Evolutionary conservation across 2,113 vertebrate species (phyloP).

Genomic region (Pungitius pungitius): DNA sequence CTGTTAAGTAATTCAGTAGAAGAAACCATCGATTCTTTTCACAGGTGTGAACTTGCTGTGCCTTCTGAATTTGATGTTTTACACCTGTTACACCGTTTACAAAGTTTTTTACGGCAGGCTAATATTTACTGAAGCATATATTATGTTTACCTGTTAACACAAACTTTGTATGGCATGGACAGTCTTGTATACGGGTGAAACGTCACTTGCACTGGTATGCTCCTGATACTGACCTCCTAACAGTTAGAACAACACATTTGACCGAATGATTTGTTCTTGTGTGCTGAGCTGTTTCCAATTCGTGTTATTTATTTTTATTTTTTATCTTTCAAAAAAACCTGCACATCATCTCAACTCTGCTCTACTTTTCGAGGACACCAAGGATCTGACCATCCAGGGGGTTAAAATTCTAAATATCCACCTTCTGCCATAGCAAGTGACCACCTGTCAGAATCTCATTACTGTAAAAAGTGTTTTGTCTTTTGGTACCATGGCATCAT

Average conservation of each 20-base stretch:
- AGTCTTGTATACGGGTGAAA: constrained; percentile 46
- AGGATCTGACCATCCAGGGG: constrained; percentile 62
- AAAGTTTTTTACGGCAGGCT: background rate
- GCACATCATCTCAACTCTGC: constrained; percentile 37
- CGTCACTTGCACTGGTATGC: constrained; percentile 5
- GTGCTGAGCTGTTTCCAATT: constrained; percentile 28
- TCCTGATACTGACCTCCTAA: constrained; percentile 8
- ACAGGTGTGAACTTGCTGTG: constrained; percentile 4
- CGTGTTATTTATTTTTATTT: constrained; percentile 13
- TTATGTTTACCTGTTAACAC: constrained; percentile 22
- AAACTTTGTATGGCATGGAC: constrained; percentile 22
- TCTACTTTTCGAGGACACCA: constrained; percentile 55
- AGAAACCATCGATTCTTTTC: constrained; percentile 1
- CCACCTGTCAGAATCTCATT: constrained; percentile 38
- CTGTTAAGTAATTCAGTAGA: background rate
- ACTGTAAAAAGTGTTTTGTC: constrained; percentile 38
- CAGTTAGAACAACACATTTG: constrained; percentile 32
- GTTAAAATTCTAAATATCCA: constrained; percentile 62
- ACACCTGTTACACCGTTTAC: background rate
- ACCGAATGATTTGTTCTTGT: constrained; percentile 43
- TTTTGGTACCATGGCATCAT: constrained; percentile 62
- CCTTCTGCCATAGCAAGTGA: constrained; percentile 43
- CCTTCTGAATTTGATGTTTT: background rate
- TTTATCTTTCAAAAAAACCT: constrained; percentile 7
- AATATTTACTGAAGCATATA: constrained; percentile 29